Percentiles rank a stretch among this genome's conserved stretches.
Evolutionary conservation across 2,113 vertebrate species (phyloP).

Genomic region (Hypocryptadius cinnamomeus): DNA sequence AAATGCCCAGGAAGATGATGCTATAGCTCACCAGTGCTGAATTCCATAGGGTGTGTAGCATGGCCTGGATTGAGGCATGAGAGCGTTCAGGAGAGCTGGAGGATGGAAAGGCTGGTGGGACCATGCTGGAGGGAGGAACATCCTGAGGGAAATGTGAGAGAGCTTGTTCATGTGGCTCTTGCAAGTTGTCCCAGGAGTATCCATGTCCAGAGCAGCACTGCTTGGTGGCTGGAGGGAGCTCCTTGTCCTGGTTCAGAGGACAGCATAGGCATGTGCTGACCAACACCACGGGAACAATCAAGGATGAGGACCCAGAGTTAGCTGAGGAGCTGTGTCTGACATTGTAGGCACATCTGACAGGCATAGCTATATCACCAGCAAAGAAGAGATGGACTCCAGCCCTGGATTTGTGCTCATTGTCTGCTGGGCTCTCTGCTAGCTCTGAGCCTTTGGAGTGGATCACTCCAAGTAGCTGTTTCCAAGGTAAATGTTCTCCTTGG

Average conservation of each 20-base stretch:
- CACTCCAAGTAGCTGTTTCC: neutral
- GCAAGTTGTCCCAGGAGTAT: neutral
- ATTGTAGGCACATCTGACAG: neutral
- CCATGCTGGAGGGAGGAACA: neutral
- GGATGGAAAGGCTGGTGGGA: neutral
- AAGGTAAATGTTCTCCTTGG: neutral
- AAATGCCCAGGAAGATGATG: neutral
- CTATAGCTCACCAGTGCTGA: neutral
- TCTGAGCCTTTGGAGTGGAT: neutral
- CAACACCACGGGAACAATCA: accelerated
- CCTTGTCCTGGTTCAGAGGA: neutral
- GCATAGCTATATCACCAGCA: neutral
- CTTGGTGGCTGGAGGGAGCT: neutral
- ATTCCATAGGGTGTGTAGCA: neutral
- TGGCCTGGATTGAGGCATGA: neutral
- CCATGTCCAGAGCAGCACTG: neutral
- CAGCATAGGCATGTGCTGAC: neutral
- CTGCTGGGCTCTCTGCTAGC: neutral
- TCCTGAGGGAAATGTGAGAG: neutral
- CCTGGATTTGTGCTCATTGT: neutral
- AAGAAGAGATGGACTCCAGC: neutral
- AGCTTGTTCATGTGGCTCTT: neutral
- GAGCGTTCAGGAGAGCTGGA: neutral
- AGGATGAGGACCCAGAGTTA: neutral
- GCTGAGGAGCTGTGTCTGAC: neutral